Evolutionary conservation across 2,113 vertebrate species (phyloP).

Genomic region (Tenebrosternarchus preto): DNA sequence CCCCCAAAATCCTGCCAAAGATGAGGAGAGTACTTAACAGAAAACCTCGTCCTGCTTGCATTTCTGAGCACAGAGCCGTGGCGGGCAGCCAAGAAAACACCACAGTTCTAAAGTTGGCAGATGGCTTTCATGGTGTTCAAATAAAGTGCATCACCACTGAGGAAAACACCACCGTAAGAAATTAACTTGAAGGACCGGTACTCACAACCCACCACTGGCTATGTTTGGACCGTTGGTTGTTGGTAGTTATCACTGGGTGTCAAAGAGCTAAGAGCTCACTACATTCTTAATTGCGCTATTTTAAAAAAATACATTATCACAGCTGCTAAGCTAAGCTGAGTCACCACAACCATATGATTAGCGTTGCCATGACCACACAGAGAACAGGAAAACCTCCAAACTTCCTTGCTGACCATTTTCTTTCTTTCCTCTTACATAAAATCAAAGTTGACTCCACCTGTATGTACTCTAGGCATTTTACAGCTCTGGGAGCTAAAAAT

Average conservation of each 20-base stretch:
- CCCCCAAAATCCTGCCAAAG: constrained; percentile 2
- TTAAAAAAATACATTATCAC: constrained; percentile 6
- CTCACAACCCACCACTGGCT: not conserved
- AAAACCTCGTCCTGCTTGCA: not conserved
- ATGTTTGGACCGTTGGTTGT: not conserved
- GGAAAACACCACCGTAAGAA: not conserved
- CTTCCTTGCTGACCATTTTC: not conserved
- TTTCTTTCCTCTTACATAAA: not conserved
- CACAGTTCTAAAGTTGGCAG: not conserved
- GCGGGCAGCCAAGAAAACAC: constrained; percentile 1
- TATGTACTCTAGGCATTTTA: not conserved
- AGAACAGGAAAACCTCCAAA: not conserved
- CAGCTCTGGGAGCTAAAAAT: not conserved
- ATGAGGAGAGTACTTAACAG: not conserved
- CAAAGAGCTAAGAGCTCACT: not conserved
- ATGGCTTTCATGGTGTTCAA: constrained; percentile 4
- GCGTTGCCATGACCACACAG: not conserved
- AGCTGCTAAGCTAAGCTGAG: not conserved
- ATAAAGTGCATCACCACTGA: not conserved
- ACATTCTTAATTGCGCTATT: not conserved
- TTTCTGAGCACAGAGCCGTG: not conserved
- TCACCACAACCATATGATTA: constrained; percentile 9
- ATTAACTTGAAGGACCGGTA: too few species aligned
- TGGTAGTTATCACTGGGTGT: not conserved
- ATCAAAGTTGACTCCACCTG: not conserved